phyloP scores from a whole-genome alignment of 35 echinoderm and acorn worm species.

The Eucidaris tribuloides region DNA sequence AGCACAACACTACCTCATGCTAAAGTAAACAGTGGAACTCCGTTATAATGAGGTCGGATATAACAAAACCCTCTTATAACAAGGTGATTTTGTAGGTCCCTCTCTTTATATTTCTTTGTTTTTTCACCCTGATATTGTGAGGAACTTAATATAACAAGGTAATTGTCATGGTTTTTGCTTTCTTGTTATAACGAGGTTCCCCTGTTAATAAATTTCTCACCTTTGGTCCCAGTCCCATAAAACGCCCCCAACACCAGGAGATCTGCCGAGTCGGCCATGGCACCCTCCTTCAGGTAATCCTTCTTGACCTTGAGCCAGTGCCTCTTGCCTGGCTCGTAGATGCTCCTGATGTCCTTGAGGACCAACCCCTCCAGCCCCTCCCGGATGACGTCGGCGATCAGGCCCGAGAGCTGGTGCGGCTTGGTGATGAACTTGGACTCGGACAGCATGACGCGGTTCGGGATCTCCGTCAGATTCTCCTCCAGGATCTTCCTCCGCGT shows the following conservation, averaged over 20 bases:
- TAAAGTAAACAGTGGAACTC: neutral
- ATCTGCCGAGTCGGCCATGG: slow-evolving; percentile 95
- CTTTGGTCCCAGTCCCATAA: slow-evolving; percentile 97
- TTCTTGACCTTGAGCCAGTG: slow-evolving; percentile 99
- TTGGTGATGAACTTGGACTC: slow-evolving; percentile 80
- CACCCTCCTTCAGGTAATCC: slow-evolving; percentile 87
- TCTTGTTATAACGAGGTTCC: neutral
- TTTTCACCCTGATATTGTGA: neutral
- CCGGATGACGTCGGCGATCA: slow-evolving; percentile 76
- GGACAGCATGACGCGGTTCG: slow-evolving; percentile 91
- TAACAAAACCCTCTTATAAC: neutral
- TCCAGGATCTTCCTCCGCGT: slow-evolving; percentile 81
- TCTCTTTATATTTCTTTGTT: neutral
- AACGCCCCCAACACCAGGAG: slow-evolving; percentile 84
- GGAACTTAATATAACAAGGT: neutral
- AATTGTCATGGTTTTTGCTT: neutral
- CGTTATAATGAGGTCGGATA: neutral
- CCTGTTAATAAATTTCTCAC: slow-evolving; percentile 23
- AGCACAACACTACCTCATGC: too few relatives aligned
- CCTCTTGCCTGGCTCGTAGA: slow-evolving; percentile 91
- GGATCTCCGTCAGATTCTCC: slow-evolving; percentile 81
- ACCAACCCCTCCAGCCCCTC: slow-evolving; percentile 97
- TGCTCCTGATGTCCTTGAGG: slow-evolving; percentile 84
- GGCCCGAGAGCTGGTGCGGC: slow-evolving; percentile 63
- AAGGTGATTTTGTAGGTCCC: neutral